Evolutionary conservation across 2,113 vertebrate species (phyloP), one percentile per base, ranked within the genome.

Genomic region (Eretmodus cyanostictus): DNA sequence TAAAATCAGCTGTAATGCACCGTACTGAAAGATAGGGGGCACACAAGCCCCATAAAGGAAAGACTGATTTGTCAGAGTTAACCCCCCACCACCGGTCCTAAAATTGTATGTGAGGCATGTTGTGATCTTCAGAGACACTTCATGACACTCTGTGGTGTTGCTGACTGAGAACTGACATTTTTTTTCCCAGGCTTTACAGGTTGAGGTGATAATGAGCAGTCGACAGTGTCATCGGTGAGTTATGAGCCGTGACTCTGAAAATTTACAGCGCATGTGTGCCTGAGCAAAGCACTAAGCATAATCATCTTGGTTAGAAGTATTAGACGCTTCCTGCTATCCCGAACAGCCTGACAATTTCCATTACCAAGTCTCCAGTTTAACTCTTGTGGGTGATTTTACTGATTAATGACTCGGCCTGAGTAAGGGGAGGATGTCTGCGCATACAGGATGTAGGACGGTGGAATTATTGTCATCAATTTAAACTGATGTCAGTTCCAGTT

Each of bases 151-250:
- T 9, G 53, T 36, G 66, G 81, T 16, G 45, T 22, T 9, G 14
- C 61, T 81, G 84, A 84, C 61, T 82, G 61, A 61, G 87, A 89
- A 54, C 8, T 22, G n/a, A 19, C 11, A 6, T 57, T 16, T 55
- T 84, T 68, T 47, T 45, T 0, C 7, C 27, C 42, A 31, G 42
- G 16, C 36, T 40, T 87, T 66, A 47, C 89, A 86, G 71, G 79
- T 83, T 6, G n/a, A 87, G 82, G 89, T 91, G 93, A 87, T 92
- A 87, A 94, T 85, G 76, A 90, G 63, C 80, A 82, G 80, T 29
- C 6, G 53, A 4, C 61, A 22, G 63, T 45, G 84, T 31, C 31
- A 79, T 45, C 9, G 7, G 53, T 59, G 14, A 45, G 34, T 86
- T 76, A 78, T 68, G 61, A 89, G 81, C 45, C 13, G 31, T 24